Percentiles rank a stretch among this genome's conserved stretches.
phyloP scores from a whole-genome alignment of 1,140 invertebrate genomes.

The Euwallacea fornicatus region DNA sequence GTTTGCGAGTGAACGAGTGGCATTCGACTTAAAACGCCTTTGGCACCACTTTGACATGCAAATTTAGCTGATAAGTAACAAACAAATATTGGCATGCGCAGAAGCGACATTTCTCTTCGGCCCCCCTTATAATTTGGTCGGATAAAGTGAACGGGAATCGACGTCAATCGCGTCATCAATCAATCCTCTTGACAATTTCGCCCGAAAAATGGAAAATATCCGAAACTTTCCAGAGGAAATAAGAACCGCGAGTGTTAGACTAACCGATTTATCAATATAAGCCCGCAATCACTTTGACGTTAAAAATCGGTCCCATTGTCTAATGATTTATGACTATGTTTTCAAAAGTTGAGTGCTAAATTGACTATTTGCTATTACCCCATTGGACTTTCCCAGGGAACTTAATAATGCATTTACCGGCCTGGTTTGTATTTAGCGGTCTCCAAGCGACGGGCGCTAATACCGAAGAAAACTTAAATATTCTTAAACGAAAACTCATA shows the following conservation, averaged over 20 bases:
- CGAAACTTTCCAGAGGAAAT: not conserved
- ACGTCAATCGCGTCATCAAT: not conserved
- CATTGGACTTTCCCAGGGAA: not conserved
- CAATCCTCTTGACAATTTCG: not conserved
- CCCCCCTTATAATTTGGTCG: too few species aligned
- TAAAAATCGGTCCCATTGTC: not conserved
- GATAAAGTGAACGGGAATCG: not conserved
- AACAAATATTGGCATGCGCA: not conserved
- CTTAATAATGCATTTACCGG: not conserved
- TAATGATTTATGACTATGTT: slow-evolving; percentile 5
- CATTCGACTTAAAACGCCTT: not conserved
- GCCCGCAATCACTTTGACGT: slow-evolving; percentile 10
- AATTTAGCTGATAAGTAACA: not conserved
- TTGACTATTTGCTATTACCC: too few species aligned
- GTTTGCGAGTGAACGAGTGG: not conserved
- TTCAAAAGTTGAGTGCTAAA: slow-evolving; percentile 1
- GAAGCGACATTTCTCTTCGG: not conserved
- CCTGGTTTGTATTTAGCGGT: not conserved
- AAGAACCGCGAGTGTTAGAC: not conserved
- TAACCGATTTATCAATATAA: slow-evolving; percentile 14
- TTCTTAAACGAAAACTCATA: slow-evolving; percentile 24
- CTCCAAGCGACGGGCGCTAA: not conserved
- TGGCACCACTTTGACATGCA: not conserved
- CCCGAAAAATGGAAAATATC: slow-evolving; percentile 10
- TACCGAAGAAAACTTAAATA: slow-evolving; percentile 14